Evolutionary conservation across 2,797 vertebrate species (phyloP).

Genomic region (Peromyscus attwateri): DNA sequence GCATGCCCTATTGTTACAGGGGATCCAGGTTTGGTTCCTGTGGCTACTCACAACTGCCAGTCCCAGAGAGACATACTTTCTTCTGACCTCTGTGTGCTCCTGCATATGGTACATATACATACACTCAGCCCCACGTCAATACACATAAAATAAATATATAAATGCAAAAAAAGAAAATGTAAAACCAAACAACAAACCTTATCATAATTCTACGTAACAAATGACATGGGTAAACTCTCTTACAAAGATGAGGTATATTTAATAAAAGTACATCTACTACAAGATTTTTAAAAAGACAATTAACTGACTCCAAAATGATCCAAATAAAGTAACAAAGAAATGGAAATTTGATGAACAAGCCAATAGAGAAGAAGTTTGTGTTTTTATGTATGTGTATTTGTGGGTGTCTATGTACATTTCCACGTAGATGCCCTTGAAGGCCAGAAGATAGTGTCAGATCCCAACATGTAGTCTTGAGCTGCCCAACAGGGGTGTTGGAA

Average conservation of each 20-base stretch:
- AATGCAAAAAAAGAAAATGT: background rate
- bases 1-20: background rate
- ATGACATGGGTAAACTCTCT: background rate
- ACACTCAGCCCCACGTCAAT: background rate
- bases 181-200: background rate
- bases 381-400: background rate
- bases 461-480: background rate
- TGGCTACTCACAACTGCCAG: background rate
- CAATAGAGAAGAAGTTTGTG: background rate
- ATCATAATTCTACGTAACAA: background rate
- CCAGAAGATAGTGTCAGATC: background rate
- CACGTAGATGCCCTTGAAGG: background rate
- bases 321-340: background rate
- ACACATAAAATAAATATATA: background rate
- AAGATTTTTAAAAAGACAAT: background rate
- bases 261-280: background rate
- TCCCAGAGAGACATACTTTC: background rate
- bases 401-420: background rate
- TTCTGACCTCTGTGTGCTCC: background rate
- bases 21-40: background rate
- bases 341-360: background rate
- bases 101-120: background rate
- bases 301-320: background rate
- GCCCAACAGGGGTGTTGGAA: background rate
- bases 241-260: background rate